Conservation (phyloP, 2,113 vertebrate species). For the Boleophthalmus pectinirostris region DNA sequence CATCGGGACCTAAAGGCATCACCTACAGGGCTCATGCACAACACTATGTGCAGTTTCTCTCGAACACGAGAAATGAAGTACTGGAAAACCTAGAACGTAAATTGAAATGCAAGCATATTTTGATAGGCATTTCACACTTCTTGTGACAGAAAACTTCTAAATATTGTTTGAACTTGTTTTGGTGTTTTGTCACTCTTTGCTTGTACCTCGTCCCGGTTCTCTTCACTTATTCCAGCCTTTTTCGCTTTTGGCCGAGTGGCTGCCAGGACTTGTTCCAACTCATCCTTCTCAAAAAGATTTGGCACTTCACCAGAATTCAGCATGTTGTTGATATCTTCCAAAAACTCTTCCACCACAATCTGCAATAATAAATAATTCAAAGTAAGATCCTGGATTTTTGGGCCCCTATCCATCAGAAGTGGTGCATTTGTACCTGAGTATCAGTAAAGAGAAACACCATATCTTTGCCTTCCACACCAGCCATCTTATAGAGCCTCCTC, state of each 20-base stretch:
- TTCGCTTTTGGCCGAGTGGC: conserved; percentile 81
- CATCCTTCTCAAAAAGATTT: conserved; percentile 85
- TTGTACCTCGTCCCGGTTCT: conserved; percentile 84
- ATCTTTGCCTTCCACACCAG: conserved; percentile 82
- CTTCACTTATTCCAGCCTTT: conserved; percentile 82
- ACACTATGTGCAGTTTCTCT: conserved; percentile 85
- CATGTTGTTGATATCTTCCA: conserved; percentile 87
- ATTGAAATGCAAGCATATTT: background rate
- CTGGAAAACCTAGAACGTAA: conserved; percentile 78
- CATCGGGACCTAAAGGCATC: conserved; percentile 85
- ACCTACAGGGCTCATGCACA: conserved; percentile 85
- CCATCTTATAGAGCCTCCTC: conserved; percentile 84
- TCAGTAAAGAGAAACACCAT: conserved; percentile 91
- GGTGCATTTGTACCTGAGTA: conserved; percentile 77
- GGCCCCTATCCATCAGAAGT: background rate
- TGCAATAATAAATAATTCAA: conserved; percentile 7
- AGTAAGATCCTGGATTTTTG: background rate
- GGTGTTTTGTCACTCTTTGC: background rate
- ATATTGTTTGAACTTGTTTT: background rate
- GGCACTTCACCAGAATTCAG: conserved; percentile 85
- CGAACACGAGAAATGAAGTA: conserved; percentile 83
- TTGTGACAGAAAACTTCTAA: background rate
- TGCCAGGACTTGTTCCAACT: conserved; percentile 81
- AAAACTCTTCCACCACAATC: conserved; percentile 82
- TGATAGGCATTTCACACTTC: background rate